Evolutionary conservation across 2,113 vertebrate species (phyloP), one percentile per base, ranked within the genome.

Genomic region (Phrynocephalus versicolor): DNA sequence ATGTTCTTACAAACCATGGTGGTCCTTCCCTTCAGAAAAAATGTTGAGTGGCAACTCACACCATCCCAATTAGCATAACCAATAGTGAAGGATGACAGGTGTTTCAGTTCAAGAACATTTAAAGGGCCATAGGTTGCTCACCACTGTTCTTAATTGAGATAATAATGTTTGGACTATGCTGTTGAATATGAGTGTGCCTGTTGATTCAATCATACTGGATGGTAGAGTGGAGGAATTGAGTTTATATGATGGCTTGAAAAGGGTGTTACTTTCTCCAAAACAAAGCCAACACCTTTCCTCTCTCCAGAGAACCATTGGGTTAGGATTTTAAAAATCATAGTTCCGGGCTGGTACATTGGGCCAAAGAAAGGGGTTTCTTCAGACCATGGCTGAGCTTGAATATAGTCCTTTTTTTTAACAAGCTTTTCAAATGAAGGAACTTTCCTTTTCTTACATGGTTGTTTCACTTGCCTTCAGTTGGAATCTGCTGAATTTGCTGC

Each of bases 401-500:
- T 21, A 33, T 60, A 94, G 60, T 58, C 51, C 79, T 25, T 64
- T 35, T 84, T 73, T 84, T 85, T n/a, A 18, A 15, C 88, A 79
- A 90, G 75, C 81, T 60, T 7, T 85, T 45, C 60, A 71, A 76
- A 84, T 55, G 35, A 45, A 55, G 86, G 87, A 89, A 81, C 87
- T 65, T 80, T 85, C 12, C 84, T 0, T 73, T 51, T 51, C 64
- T 93, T 83, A 62, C 30, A 30, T 37, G 79, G 85, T 58, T 83
- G 0, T 85, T 84, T 35, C 70, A 88, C 57, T 79, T 89, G 57
- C 82, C 76, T 0, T 0, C 27, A 35, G 23, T 30, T 86, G 80
- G 83, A 64, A 65, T 45, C 7, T 45, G 81, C 85, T 89, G 77
- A 86, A 79, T 89, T 88, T 79, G 76, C 67, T 85, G 65, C 82